A percentile compares a stretch with the other conserved stretches of the same genome.
These are phyloP conservation scores for Magallana gigas DNA, from an alignment of 1,140 invertebrate species.

Conservation along the genomic window DNA sequence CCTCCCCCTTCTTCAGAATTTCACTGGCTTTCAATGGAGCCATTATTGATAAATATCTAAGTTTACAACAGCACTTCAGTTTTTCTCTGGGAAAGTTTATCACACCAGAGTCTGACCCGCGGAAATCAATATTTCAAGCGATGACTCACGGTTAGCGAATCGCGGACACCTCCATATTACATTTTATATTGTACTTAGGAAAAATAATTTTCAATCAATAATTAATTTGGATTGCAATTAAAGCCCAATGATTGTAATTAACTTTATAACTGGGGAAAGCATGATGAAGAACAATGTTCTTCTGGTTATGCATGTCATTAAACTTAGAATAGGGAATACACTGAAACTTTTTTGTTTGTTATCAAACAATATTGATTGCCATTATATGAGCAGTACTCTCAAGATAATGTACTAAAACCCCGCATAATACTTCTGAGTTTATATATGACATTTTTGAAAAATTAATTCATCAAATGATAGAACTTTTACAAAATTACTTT, in stretches of 20 bases:
- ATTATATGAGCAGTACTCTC: no score
- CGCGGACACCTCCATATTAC: neutral
- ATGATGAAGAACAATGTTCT: conserved; percentile 4
- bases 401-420: no score
- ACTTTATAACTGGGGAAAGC: neutral
- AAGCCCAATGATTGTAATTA: neutral
- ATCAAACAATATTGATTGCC: no score
- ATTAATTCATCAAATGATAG: no score
- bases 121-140: neutral
- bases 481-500: no score
- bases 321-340: neutral
- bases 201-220: conserved; percentile 16
- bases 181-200: neutral
- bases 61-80: neutral
- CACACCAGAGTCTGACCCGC: neutral
- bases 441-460: no score
- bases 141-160: conserved; percentile 22
- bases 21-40: neutral
- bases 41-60: neutral
- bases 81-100: conserved; percentile 12
- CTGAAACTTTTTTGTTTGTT: no score
- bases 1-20: no score
- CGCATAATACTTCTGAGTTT: no score
- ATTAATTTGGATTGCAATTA: neutral
- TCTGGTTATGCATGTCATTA: neutral